Conservation (phyloP, 2,797 vertebrate species). For the Heterohyrax brucei region DNA sequence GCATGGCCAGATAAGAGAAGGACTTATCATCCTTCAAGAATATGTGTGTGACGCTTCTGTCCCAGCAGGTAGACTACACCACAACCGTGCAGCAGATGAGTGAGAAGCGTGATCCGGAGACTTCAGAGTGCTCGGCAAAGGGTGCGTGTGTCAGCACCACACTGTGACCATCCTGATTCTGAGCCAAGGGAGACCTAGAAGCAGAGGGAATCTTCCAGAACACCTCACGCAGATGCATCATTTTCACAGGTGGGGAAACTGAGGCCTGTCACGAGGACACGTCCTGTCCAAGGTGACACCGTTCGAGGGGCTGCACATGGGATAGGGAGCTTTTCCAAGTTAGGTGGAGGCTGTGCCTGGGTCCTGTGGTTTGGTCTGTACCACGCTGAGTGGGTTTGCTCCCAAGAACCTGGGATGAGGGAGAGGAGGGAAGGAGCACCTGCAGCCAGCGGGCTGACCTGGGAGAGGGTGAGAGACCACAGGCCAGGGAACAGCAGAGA, state of each 20-base stretch:
- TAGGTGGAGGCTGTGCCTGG: too few relatives aligned
- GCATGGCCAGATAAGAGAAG: constrained; percentile 87
- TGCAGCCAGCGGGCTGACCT: too few relatives aligned
- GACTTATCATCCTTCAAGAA: constrained; percentile 89
- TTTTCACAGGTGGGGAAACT: constrained; percentile 67
- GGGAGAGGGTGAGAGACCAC: too few relatives aligned
- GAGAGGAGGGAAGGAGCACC: too few relatives aligned
- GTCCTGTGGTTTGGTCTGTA: too few relatives aligned
- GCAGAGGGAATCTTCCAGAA: not conserved
- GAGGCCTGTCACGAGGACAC: not conserved
- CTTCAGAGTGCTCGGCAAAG: constrained; percentile 83
- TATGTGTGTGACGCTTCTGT: constrained; percentile 86
- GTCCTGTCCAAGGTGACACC: not conserved
- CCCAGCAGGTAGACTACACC: constrained; percentile 88
- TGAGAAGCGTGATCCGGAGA: constrained; percentile 81
- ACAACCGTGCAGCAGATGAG: constrained; percentile 81
- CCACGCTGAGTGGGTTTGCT: too few relatives aligned
- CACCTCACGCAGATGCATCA: not conserved
- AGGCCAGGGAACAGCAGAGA: too few relatives aligned
- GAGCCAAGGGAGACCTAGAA: not conserved
- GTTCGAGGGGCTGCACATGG: too few relatives aligned
- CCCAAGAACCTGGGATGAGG: too few relatives aligned
- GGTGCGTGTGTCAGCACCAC: constrained; percentile 72
- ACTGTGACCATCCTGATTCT: constrained; percentile 79
- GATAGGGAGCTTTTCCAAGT: too few relatives aligned